Evolutionary conservation across 2,888 invertebrate species (phyloP), one percentile per base, ranked within the genome.

Genomic region (Steinernema carpocapsae): DNA sequence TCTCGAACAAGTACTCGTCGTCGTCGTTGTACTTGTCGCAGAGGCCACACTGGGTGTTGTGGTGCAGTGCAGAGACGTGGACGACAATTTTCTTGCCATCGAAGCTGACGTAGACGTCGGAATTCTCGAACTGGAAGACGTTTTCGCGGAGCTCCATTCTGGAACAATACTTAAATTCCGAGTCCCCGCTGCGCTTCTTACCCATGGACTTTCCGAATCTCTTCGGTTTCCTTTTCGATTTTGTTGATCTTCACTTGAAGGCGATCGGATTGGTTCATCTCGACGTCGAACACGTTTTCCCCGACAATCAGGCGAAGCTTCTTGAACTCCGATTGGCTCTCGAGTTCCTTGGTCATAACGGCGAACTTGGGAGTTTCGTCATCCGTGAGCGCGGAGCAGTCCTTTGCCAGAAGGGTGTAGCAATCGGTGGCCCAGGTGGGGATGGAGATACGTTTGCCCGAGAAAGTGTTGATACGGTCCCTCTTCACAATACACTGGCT

Each of bases 391-490:
- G 14, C 22, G 22, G 88, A 86, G 80, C 88, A 88, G 80, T 89
- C 89, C 83, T 88, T 88, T 79, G 88, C 87, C 75, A 89, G 76
- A 29, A 89, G 84, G 71, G 88, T 85, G 80, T 86, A 88, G 83
- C 89, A 89, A 12, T 43, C 37, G 12, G 74, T 4, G 45, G 32
- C 45, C 46, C 24, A 24, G 0, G 37, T 43, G 14, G 37, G 42
- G 52, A 74, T 80, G 73, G 83, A 80, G 80, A 80, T 85, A 72
- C 72, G 64, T 51, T 84, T 80, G 37, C 81, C 79, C 75, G 88
- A 88, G 81, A 88, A 88, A 22, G 88, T 85, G 71, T 75, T 59
- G 42, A 88, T 76, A 37, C 74, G 70, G 37, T 77, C 71, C 32
- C 73, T 72, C 71, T 78, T 72, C 56, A 79, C 75, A 24, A 42